Conservation (phyloP, 2,113 vertebrate species). For the Suricata suricatta region DNA sequence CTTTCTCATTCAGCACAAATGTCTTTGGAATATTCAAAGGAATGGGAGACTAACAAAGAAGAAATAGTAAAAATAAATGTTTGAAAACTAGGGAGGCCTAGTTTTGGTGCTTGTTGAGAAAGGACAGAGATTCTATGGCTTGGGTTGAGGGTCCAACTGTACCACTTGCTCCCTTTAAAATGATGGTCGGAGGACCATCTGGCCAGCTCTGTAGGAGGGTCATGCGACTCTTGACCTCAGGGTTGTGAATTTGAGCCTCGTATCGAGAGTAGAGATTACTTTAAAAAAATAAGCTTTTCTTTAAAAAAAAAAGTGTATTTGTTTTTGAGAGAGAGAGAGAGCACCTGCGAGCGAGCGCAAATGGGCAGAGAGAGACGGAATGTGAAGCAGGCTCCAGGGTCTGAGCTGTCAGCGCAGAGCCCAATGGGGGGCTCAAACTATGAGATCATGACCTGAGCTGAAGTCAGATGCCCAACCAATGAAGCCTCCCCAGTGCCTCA, state of each 20-base stretch:
- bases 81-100: background rate
- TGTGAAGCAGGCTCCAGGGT: no score
- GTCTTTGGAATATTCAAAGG: background rate
- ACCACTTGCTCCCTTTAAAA: no score
- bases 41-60: background rate
- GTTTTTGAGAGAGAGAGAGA: no score
- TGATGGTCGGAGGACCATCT: background rate
- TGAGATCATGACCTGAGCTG: no score
- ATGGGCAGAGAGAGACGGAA: no score
- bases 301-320: no score
- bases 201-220: no score
- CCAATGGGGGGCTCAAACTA: no score
- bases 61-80: background rate
- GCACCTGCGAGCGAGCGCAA: no score
- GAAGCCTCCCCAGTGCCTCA: no score
- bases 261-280: background rate
- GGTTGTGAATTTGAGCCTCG: background rate
- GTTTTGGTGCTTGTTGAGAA: background rate
- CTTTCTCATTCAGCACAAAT: background rate
- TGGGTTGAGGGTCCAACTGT: background rate
- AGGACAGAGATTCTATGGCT: background rate
- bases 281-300: background rate
- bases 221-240: background rate
- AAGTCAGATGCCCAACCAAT: no score
- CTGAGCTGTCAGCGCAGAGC: no score